Evolutionary conservation across 2,113 vertebrate genomes (phyloP).

Genomic region (Xenotilapia caudafasciata): DNA sequence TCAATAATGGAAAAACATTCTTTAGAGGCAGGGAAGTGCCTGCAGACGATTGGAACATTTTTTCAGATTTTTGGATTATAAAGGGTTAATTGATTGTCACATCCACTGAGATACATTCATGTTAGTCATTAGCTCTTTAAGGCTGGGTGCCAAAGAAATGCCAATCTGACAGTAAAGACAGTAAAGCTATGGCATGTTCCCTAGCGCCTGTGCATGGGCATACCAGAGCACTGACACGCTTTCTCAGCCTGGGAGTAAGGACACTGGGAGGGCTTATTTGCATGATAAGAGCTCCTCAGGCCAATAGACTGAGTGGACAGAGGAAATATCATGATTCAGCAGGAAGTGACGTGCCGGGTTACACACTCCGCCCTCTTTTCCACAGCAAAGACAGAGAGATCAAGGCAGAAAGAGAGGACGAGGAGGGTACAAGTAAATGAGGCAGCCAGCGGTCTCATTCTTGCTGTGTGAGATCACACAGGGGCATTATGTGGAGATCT

Average conservation of each 20-base stretch:
- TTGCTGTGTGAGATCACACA: constrained; percentile 63
- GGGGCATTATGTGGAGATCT: constrained; percentile 47
- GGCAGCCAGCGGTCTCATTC: constrained; percentile 57
- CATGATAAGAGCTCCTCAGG: constrained; percentile 55
- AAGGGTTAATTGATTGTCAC: background rate
- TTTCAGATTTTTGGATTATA: background rate
- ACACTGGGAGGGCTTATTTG: constrained; percentile 46
- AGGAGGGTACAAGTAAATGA: constrained; percentile 40
- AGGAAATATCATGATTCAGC: constrained; percentile 56
- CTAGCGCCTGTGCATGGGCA: background rate
- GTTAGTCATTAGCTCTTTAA: background rate
- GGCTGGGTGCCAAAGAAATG: background rate
- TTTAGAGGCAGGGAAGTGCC: background rate
- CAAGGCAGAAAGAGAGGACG: constrained; percentile 15
- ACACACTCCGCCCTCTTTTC: constrained; percentile 52
- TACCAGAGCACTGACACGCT: background rate
- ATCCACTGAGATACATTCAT: background rate
- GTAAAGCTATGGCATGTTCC: background rate
- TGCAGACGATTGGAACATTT: background rate
- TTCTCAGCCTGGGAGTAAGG: constrained; percentile 29
- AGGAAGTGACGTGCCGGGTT: constrained; percentile 70
- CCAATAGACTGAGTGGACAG: constrained; percentile 48
- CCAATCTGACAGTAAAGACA: background rate
- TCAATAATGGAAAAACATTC: background rate
- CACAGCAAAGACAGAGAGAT: constrained; percentile 9